phyloP scores from a whole-genome alignment of 1,140 invertebrate species.

The Stenopsyche tienmushanensis region DNA sequence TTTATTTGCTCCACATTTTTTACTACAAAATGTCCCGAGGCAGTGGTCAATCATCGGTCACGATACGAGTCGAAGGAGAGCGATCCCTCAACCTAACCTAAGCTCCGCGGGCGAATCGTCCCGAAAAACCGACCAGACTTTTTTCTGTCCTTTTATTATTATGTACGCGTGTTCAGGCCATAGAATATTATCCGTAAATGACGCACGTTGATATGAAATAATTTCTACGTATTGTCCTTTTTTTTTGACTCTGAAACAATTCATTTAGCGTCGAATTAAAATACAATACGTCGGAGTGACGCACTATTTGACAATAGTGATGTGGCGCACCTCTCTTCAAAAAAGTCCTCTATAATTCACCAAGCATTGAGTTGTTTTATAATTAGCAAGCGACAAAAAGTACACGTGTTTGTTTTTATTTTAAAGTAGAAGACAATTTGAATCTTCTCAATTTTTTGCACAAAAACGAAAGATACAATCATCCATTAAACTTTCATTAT shows the following conservation, averaged over 20 bases:
- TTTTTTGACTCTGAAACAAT: neutral
- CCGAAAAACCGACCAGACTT: conserved; percentile 9
- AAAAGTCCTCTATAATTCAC: no score
- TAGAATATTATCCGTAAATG: no score
- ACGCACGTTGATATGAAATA: no score
- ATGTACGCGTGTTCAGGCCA: neutral
- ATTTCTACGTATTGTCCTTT: neutral
- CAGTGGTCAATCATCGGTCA: conserved; percentile 30
- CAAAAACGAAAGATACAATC: no score
- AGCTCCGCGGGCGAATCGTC: conserved; percentile 19
- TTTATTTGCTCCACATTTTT: conserved; percentile 25
- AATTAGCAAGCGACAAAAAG: no score
- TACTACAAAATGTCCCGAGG: conserved; percentile 9
- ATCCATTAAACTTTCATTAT: no score
- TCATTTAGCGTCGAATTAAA: neutral
- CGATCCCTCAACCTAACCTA: neutral
- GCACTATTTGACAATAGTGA: neutral
- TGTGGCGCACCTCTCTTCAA: no score
- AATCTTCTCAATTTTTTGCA: no score
- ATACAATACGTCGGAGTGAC: neutral
- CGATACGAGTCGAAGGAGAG: conserved; percentile 13
- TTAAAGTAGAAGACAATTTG: no score
- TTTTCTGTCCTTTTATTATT: conserved; percentile 5
- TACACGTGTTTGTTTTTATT: no score
- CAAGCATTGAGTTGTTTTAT: no score